Percentiles rank a stretch among this genome's conserved stretches.
Conservation (phyloP, 2,888 invertebrate genomes). For the Meloe dianella region DNA sequence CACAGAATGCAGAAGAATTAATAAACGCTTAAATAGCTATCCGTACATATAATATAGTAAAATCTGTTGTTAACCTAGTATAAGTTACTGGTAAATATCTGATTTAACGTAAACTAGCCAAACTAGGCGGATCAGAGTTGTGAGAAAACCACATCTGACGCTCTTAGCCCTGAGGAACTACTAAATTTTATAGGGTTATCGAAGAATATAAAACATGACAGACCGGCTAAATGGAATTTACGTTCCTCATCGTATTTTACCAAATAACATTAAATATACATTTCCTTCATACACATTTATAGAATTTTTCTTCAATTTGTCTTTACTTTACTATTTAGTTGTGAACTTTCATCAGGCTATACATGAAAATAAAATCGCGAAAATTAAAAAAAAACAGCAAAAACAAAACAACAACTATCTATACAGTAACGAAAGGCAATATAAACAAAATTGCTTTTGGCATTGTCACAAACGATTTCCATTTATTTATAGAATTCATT, state of each 20-base stretch:
- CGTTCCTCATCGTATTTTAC: slow-evolving; percentile 25
- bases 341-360: background rate
- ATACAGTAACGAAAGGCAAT: background rate
- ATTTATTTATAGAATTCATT: background rate
- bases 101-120: slow-evolving; percentile 28
- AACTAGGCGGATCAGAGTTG: slow-evolving; percentile 29
- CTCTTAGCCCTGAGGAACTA: slow-evolving; percentile 23
- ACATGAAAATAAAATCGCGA: background rate
- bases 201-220: slow-evolving; percentile 32
- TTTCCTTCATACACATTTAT: background rate
- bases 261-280: slow-evolving; percentile 9
- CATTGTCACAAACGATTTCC: background rate
- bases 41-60: slow-evolving; percentile 2
- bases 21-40: background rate
- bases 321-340: background rate
- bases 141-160: slow-evolving; percentile 33
- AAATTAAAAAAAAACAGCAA: background rate
- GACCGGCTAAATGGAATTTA: slow-evolving; percentile 32
- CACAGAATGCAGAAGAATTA: background rate
- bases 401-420: no score
- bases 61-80: slow-evolving; percentile 27
- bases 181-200: slow-evolving; percentile 31
- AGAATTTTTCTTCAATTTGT: background rate
- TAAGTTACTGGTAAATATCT: slow-evolving; percentile 27
- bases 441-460: background rate